Percentiles rank a stretch among this genome's conserved stretches.
These are phyloP conservation scores for Callaeas wilsoni DNA, from an alignment of 2,113 vertebrate species.

Conservation along the genomic window DNA sequence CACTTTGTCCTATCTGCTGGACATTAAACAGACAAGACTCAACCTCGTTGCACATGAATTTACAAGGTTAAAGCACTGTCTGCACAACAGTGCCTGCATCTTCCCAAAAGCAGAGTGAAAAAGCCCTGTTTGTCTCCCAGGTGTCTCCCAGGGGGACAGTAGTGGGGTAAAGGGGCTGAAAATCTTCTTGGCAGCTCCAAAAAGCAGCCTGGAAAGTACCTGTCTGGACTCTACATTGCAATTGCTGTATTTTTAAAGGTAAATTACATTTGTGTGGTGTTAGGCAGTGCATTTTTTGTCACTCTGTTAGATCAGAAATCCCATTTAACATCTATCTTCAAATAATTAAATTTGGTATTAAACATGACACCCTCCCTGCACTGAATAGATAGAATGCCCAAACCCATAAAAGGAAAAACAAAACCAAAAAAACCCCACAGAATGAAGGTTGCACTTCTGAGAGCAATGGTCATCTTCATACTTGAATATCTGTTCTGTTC, in stretches of 20 bases:
- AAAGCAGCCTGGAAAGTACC: not conserved
- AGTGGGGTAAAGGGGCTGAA: not conserved
- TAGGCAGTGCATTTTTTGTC: not conserved
- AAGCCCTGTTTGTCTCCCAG: not conserved
- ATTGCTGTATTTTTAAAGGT: not conserved
- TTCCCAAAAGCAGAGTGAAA: not conserved
- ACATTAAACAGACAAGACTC: not conserved
- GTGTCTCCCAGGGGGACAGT: no score
- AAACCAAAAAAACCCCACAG: no score
- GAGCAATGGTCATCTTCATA: not conserved
- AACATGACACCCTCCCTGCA: accelerated
- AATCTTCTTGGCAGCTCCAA: not conserved
- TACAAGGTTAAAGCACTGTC: not conserved
- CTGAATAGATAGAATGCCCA: not conserved
- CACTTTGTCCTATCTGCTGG: accelerated
- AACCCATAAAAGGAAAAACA: no score
- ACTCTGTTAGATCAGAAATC: not conserved
- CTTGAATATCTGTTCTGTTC: not conserved
- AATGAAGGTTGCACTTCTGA: not conserved
- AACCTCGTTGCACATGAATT: not conserved
- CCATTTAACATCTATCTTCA: not conserved
- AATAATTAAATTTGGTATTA: not conserved
- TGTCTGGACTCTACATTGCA: not conserved
- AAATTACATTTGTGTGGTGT: no score
- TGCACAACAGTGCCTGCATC: not conserved